These are phyloP conservation scores for Cottus gobio DNA, from an alignment of 2,113 vertebrate species.

Conservation along the genomic window DNA sequence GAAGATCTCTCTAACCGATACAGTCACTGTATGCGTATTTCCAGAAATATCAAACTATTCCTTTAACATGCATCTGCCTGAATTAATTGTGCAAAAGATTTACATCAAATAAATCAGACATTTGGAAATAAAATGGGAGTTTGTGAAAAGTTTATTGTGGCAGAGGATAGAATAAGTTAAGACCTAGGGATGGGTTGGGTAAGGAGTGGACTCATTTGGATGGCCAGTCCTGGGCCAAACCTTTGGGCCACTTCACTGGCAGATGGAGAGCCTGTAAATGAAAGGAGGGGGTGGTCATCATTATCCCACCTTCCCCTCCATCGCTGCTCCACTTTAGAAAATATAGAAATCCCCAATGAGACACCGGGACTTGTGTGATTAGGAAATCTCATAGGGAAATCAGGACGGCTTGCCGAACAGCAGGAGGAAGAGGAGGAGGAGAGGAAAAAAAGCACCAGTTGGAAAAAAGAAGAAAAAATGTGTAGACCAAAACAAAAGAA, in stretches of 20 bases:
- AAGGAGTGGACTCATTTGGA: constrained; percentile 58
- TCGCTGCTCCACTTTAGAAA: constrained; percentile 67
- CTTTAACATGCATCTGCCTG: neutral
- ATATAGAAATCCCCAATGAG: constrained; percentile 42
- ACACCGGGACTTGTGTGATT: constrained; percentile 33
- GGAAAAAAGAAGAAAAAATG: constrained; percentile 60
- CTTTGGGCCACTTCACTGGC: constrained; percentile 75
- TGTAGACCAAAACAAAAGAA: constrained; percentile 74
- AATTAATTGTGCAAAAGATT: neutral
- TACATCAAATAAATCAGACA: constrained; percentile 39
- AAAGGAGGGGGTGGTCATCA: constrained; percentile 40
- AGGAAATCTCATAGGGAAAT: constrained; percentile 49
- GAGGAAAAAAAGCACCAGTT: constrained; percentile 73
- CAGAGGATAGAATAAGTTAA: constrained; percentile 86
- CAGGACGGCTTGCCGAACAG: constrained; percentile 53
- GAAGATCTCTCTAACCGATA: neutral
- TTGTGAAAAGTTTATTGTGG: constrained; percentile 88
- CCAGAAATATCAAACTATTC: neutral
- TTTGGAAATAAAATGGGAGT: constrained; percentile 65
- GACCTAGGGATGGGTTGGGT: constrained; percentile 67
- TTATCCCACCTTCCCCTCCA: constrained; percentile 52
- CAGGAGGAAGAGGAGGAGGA: constrained; percentile 20
- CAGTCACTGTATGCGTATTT: neutral
- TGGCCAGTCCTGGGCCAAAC: constrained; percentile 83
- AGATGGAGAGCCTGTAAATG: constrained; percentile 54